These are phyloP conservation scores for Drosophila lacertosa DNA, from an alignment of 1,140 invertebrate species.

Conservation along the genomic window DNA sequence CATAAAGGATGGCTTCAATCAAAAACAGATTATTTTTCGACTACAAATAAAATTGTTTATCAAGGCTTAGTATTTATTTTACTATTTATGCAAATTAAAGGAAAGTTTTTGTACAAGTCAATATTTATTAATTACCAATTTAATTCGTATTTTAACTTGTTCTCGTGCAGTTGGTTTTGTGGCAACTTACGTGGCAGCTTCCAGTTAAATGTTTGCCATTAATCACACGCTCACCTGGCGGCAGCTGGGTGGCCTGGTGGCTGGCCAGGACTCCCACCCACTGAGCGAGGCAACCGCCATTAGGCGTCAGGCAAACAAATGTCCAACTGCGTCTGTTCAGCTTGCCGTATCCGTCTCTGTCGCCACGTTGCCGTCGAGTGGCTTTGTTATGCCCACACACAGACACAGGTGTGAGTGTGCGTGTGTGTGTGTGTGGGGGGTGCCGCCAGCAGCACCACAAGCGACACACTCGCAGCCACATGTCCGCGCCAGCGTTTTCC, in stretches of 20 bases:
- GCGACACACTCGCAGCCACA: constrained; percentile 24
- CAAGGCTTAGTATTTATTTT: too few species aligned
- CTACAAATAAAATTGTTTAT: too few species aligned
- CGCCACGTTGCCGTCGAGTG: constrained; percentile 30
- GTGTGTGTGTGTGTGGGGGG: constrained; percentile 47
- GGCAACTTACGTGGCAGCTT: constrained; percentile 11
- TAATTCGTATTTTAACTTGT: background rate
- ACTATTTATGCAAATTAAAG: too few species aligned
- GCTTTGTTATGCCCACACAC: constrained; percentile 59
- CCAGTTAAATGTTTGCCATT: constrained; percentile 69
- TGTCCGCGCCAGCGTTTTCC: constrained; percentile 15
- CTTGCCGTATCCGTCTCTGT: constrained; percentile 10
- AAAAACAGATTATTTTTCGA: too few species aligned
- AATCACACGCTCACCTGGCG: constrained; percentile 64
- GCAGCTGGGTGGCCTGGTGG: constrained; percentile 1
- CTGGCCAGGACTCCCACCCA: too few species aligned
- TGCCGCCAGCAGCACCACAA: constrained; percentile 17
- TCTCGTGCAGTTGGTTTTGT: background rate
- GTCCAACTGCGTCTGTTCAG: constrained; percentile 54
- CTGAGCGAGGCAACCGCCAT: constrained; percentile 8
- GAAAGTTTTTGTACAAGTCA: too few species aligned
- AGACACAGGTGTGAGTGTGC: constrained; percentile 14
- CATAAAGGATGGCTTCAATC: too few species aligned
- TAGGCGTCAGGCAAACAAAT: constrained; percentile 68
- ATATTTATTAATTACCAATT: too few species aligned